Evolutionary conservation across 2,888 invertebrate genomes (phyloP), one percentile per base, ranked within the genome.

Genomic region (Idaea straminata): DNA sequence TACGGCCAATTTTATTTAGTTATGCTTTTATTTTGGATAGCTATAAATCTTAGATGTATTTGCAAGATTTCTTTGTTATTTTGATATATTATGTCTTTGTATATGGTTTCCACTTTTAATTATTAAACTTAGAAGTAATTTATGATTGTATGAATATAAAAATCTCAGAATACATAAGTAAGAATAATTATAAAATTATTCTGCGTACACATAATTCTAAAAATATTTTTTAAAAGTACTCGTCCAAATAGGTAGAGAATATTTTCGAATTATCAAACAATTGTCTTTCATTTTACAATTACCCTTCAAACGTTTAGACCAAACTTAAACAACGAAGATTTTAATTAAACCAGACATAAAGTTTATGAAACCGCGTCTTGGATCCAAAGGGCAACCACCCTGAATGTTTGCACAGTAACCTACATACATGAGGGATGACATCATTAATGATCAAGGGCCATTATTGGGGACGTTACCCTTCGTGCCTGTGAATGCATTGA

Each of bases 321-420:
- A 67, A 71, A 71, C 61, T 62, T 64, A 57, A 66, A 61, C 38
- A 61, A 67, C 63, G 65, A 66, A 69, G 67, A 69, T 57, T 64
- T 76, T 79, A 79, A 83, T 81, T 81, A 82, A 82, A 81, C 77
- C 76, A 76, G 80, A 78, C 79, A 78, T 79, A 81, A 80, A 79
- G 72, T 83, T 80, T 71, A 77, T 76, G 78, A 69, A 64, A 62
- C 69, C 76, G 66, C 77, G 74, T 81, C 84, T 83, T 83, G 69
- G 73, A 73, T 74, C 73, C 76, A 78, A 79, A 85, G 87, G 83
- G 78, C 85, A 85, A 80, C 83, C 80, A 88, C 89, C 91, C 88
- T 82, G 72, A 77, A 69, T 92, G 90, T 92, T 92, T 92, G 83
- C 92, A 91, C 90, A 92, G 92, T 92, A 92, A 92, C 92, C 92